phyloP scores from a whole-genome alignment of 2,113 vertebrate genomes.

The Pituophis catenifer region DNA sequence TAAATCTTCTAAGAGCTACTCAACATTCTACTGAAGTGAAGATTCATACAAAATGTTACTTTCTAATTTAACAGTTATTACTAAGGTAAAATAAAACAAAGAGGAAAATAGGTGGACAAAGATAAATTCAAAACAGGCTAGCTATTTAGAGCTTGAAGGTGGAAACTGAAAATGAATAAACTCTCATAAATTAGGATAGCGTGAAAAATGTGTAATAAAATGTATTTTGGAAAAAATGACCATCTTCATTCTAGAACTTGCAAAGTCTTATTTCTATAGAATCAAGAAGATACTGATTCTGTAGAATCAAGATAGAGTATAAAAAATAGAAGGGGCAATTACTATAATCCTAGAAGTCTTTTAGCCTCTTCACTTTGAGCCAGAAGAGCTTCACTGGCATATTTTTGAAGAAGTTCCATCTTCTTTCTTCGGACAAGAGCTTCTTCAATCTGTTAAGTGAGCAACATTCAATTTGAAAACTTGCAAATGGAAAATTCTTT shows the following conservation, averaged over 20 bases:
- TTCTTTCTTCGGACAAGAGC: conserved; percentile 94
- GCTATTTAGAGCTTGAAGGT: not conserved
- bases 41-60: not conserved
- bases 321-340: not conserved
- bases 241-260: not conserved
- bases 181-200: not conserved
- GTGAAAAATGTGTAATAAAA: not conserved
- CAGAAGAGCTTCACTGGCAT: conserved; percentile 92
- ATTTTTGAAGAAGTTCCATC: conserved; percentile 97
- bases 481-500: not conserved
- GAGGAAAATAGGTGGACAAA: not conserved
- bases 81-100: not conserved
- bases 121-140: not conserved
- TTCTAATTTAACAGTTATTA: not conserved
- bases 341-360: conserved; percentile 85
- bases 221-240: not conserved
- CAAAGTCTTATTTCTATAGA: not conserved
- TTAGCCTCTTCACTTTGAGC: conserved; percentile 92
- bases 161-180: not conserved
- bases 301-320: not conserved
- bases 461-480: not conserved
- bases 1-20: not conserved
- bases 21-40: not conserved
- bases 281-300: not conserved
- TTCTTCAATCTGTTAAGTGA: conserved; percentile 85